Evolutionary conservation across 2,113 vertebrate species (phyloP), one percentile per base, ranked within the genome.

Genomic region (Irena cyanogastra): DNA sequence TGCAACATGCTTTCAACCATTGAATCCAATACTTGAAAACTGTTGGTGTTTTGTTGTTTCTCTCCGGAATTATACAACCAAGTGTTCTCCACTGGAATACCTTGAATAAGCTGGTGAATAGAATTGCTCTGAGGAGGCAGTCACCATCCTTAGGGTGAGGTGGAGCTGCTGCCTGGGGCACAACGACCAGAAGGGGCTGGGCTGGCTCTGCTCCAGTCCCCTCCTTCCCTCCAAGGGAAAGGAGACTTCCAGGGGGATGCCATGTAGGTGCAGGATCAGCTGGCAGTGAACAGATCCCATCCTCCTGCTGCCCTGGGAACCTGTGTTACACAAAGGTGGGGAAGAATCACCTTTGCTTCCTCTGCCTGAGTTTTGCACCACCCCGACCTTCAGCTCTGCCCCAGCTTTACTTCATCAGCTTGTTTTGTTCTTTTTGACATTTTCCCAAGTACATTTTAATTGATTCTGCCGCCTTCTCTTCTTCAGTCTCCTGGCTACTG

Each of bases 1-100:
- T 65, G 16, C 23, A n/a, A 30, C 0, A 0, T 39, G 9, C 26
- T 60, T 26, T 76, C 28, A 72, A 4, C 10, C 0, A 0, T 24
- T 30, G 59, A 54, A 53, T 26, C 17, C 15, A 7, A 1, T 17
- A 21, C 20, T 64, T 78, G 52, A 50, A 78, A 82, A 65, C 22
- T 39, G 13, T 30, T 75, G 42, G 10, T 22, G 27, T 64, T 49
- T 83, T 6, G 18, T 10, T 17, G 21, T 50, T 93, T 88, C 16
- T 59, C 31, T 69, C 30, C 33, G 28, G 21, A 78, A 54, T 35
- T 18, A 7, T 4, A 16, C 39, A 83, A 22, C 15, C 24, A 63
- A 77, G 22, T 8, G 3, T 37, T 75, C 26, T n/a, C 2, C 7
- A 3, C 7, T 33, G 59, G 50, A 83, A 20, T 27, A 57, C 11